Conservation (phyloP, 2,113 vertebrate genomes). For the Amazona vittata region DNA sequence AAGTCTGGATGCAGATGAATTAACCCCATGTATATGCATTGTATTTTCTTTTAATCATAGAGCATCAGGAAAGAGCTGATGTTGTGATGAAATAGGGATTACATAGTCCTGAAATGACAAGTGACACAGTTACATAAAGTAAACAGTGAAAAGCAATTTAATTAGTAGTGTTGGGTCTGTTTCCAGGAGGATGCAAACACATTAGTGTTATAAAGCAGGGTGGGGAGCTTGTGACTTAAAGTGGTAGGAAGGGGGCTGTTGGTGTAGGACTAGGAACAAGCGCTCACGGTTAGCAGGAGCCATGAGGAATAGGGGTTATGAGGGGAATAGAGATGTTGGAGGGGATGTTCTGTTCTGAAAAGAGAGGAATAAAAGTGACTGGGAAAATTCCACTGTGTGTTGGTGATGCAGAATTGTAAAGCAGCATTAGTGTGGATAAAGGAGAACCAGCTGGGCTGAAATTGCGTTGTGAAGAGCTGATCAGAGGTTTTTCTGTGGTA, state of each 20-base stretch:
- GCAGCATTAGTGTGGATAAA: slow-evolving; percentile 66
- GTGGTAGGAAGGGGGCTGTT: neutral
- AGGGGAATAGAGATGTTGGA: neutral
- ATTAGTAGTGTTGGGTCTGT: neutral
- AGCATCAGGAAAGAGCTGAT: neutral
- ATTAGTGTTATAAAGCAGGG: rapidly evolving
- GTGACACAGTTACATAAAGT: neutral
- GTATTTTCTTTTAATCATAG: neutral
- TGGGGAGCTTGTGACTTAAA: neutral
- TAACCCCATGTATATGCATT: neutral
- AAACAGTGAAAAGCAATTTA: neutral
- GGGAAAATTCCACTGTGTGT: slow-evolving; percentile 46
- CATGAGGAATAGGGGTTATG: rapidly evolving
- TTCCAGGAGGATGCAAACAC: neutral
- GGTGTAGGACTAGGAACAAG: neutral
- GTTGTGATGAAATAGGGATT: neutral
- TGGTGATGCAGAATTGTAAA: slow-evolving; percentile 43
- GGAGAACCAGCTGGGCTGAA: slow-evolving; percentile 54
- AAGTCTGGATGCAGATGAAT: neutral
- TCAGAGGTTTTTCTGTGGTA: slow-evolving; percentile 44
- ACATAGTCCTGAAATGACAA: neutral
- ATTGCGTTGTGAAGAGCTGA: slow-evolving; percentile 49
- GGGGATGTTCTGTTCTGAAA: neutral
- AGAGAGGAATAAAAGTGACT: slow-evolving; percentile 37
- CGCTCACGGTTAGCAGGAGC: neutral